Base-by-base conservation (phyloP, 64 coral and sea anemone species). In the Montipora efflorescens region DNA sequence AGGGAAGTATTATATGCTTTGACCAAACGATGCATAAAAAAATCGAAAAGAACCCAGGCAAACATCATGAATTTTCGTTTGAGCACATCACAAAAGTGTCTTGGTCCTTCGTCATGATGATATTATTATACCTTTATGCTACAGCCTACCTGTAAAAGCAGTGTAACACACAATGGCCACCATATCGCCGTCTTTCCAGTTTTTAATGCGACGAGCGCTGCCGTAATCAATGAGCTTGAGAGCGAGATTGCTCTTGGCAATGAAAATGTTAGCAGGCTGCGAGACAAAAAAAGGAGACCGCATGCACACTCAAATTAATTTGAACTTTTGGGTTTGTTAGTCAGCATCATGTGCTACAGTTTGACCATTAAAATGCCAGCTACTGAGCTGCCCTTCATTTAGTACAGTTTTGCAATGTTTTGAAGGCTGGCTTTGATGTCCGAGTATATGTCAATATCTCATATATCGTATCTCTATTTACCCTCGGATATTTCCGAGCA, bases 191-290 rank as follows among this genome's bases (percentile, higher is more conserved):
- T 88, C 62, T 67, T 88, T 80, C 82, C 82, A 86, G 77, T 81
- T 80, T 43, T 79, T 87, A 21, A 93, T 67, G 3, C 77, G 75
- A 15, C 84, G 84, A 66, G 92, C 84, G 51, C 85, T 88, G 20
- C 92, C 92, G 21, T 55, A 88, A 69, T 93, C 92, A 69, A 93
- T 88, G 4, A 93, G 83, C 47, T 93, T 93, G 3, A 81, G 83
- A 13, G 16, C 82, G 11, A 86, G 46, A 23, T 87, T 71, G n/a
- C 67, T 70, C 47, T 88, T 67, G 22, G 20, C 23, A 14, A 93
- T 79, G 46, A 93, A 59, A 73, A 93, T 88, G 76, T 93, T 93
- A 0, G 76, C 84, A 78, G 92, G 92, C 92, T 93, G 36, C 16
- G 23, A 74, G 58, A 73, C 10, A 72, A 3, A 50, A 78, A 8